Evolutionary conservation across 2,797 vertebrate species (phyloP).

Genomic region (Eurystomus glaucurus): DNA sequence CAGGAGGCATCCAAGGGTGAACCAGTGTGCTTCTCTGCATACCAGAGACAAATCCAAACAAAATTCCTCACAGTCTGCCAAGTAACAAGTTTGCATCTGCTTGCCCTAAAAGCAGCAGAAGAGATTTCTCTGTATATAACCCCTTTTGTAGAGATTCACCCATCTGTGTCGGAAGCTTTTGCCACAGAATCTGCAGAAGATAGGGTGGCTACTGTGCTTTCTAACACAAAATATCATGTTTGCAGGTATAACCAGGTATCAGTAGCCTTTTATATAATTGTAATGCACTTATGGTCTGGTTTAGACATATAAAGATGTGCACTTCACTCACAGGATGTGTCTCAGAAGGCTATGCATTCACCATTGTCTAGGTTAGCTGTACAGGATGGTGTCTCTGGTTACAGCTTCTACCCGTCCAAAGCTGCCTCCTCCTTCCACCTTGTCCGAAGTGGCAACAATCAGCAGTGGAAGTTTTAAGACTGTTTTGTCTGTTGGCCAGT

Average conservation of each 20-base stretch:
- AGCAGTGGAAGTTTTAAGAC: not conserved
- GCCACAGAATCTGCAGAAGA: not conserved
- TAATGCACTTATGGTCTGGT: not conserved
- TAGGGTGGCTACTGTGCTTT: not conserved
- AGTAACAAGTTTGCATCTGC: not conserved
- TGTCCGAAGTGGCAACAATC: not conserved
- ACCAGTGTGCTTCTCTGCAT: not conserved
- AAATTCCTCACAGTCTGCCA: not conserved
- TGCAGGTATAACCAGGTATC: not conserved
- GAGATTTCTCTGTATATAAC: not conserved
- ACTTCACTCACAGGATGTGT: not conserved
- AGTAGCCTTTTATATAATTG: not conserved
- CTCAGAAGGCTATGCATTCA: not conserved
- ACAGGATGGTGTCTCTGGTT: not conserved
- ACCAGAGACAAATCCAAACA: constrained; percentile 13
- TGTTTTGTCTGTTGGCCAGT: rapidly evolving
- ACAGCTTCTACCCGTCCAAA: not conserved
- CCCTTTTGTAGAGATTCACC: not conserved
- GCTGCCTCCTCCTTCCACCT: not conserved
- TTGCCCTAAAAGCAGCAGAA: not conserved
- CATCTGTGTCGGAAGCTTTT: not conserved
- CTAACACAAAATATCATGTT: not conserved
- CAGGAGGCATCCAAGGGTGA: not conserved
- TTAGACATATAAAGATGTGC: not conserved
- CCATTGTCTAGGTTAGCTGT: not conserved